A percentile compares a stretch with the other conserved stretches of the same genome.
Evolutionary conservation across 2,888 invertebrate species (phyloP).

Genomic region (Agrochola litura): DNA sequence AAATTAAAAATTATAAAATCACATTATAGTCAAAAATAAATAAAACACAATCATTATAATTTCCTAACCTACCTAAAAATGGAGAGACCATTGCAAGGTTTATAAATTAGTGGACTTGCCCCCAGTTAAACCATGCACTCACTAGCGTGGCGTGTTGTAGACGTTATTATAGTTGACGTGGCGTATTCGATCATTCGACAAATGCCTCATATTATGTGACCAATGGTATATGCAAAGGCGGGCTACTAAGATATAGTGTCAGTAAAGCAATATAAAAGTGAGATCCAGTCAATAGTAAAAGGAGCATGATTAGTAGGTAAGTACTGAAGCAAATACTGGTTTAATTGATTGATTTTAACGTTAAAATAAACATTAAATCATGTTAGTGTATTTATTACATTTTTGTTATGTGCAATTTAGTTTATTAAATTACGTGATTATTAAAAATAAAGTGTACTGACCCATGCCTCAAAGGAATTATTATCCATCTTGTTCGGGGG

Average conservation of each 20-base stretch:
- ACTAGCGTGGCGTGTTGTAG: not conserved
- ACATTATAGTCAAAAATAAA: too few species aligned
- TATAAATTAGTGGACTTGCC: not conserved
- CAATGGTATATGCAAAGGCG: not conserved
- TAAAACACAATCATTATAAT: too few species aligned
- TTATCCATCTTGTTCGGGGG: conserved; percentile 62
- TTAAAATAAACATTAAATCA: not conserved
- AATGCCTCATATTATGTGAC: not conserved
- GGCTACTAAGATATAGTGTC: not conserved
- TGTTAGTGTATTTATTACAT: not conserved
- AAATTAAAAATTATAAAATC: too few species aligned
- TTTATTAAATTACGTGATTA: not conserved
- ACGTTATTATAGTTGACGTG: not conserved
- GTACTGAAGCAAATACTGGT: not conserved
- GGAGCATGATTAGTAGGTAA: too few species aligned
- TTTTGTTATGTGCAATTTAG: conserved; percentile 7
- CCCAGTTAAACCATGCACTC: not conserved
- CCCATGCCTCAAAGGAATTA: conserved; percentile 62
- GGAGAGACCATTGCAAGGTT: not conserved
- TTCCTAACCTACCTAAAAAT: too few species aligned
- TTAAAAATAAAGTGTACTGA: conserved; percentile 32
- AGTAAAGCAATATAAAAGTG: not conserved
- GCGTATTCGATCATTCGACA: not conserved
- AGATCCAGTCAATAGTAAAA: not conserved
- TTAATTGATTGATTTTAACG: not conserved